Percentiles rank a stretch among this genome's conserved stretches.
These are phyloP conservation scores for Bombus ignitus DNA, from an alignment of 1,140 invertebrate genomes.

Conservation along the genomic window DNA sequence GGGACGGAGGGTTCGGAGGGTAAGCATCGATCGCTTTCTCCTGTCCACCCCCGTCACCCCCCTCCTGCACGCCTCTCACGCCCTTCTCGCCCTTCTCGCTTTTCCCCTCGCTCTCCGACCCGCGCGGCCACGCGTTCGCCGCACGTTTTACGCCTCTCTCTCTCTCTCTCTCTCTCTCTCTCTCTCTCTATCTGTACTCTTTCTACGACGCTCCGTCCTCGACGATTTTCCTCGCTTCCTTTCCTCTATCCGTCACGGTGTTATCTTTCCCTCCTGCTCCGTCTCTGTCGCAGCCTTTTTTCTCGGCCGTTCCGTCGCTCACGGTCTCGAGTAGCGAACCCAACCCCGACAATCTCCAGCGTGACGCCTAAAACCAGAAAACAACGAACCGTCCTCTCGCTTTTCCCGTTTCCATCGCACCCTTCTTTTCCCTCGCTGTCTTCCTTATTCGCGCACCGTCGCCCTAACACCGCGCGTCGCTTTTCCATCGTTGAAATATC, in stretches of 20 bases:
- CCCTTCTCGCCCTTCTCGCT: slow-evolving; percentile 18
- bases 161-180: slow-evolving; percentile 8
- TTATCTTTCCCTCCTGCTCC: slow-evolving; percentile 57
- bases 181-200: slow-evolving; percentile 6
- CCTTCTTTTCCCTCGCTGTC: not conserved
- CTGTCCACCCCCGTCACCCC: slow-evolving; percentile 61
- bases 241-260: slow-evolving; percentile 39
- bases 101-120: not conserved
- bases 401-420: not conserved
- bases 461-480: no score
- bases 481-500: rapidly evolving
- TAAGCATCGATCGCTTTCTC: slow-evolving; percentile 80
- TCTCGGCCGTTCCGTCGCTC: slow-evolving; percentile 37
- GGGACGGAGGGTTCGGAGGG: slow-evolving; percentile 74
- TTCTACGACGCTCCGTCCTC: slow-evolving; percentile 36
- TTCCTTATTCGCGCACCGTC: not conserved
- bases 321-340: slow-evolving; percentile 61
- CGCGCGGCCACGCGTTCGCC: slow-evolving; percentile 30
- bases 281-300: slow-evolving; percentile 45
- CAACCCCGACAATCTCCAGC: slow-evolving; percentile 68
- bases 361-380: slow-evolving; percentile 68
- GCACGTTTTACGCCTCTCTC: not conserved
- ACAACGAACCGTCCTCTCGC: slow-evolving; percentile 60
- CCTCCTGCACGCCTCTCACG: slow-evolving; percentile 39
- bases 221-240: slow-evolving; percentile 43